Evolutionary conservation across 2,113 vertebrate species (phyloP), one percentile per base, ranked within the genome.

Genomic region (Carassius auratus): DNA sequence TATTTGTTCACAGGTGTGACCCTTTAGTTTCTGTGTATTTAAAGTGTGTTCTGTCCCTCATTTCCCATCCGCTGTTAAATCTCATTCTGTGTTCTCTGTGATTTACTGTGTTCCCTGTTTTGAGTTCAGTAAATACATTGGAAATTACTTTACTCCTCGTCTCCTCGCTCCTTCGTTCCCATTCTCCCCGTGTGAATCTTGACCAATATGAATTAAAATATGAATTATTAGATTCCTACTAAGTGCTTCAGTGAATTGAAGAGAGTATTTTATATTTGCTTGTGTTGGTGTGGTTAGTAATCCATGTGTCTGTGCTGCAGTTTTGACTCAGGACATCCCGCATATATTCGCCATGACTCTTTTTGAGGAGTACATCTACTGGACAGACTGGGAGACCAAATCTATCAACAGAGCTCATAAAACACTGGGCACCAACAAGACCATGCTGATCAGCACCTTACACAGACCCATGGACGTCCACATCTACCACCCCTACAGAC

Each of bases 311-410:
- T 81, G 55, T 76, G 23, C 42, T 0, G 0, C 94, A 99, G 98
- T 99, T 89, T 94, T 99, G 86, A 97, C 90, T 93, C 95, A 98
- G 81, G 97, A 99, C 92, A 98, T 99, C 92, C 98, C 98, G 0
- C 98, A 99, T 94, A 99, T 99, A 94, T 99, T 99, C 0, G 98
- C 98, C 0, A 96, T 99, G 94, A 98, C 98, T 3, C 93, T 99
- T 90, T 99, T 99, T 55, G 98, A 99, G 92, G 98, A 99, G 88
- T 97, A 96, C 61, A 97, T 99, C 85, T 99, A 99, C 94, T 99
- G 98, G 98, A 99, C 97, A 0, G 98, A 99, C 94, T 99, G 98
- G 97, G 98, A 99, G 92, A 99, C 98, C 66, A 99, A 99, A 87
- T 99, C 98, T 84, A 98, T 99, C 91, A 99, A 98, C 94, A 90